Conservation (phyloP, 2,797 vertebrate genomes). For the Gymnoscopelus braueri region DNA sequence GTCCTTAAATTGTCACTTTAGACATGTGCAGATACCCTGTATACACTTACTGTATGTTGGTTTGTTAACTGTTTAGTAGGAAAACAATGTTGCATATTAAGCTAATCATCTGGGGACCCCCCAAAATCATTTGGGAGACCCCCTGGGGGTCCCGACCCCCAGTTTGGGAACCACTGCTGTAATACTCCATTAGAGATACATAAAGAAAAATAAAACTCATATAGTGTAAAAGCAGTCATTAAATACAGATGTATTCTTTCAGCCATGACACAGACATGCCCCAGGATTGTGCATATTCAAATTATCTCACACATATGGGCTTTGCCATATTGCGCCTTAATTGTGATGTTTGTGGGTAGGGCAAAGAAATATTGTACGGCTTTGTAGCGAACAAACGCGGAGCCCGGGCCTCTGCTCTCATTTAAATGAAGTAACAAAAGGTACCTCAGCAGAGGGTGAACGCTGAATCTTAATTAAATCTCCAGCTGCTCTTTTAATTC, state of each 20-base stretch:
- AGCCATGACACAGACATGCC: conserved; percentile 9
- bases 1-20: too few relatives aligned
- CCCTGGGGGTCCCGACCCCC: too few relatives aligned
- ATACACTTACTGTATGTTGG: too few relatives aligned
- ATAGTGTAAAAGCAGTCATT: conserved; percentile 1
- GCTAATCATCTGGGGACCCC: too few relatives aligned
- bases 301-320: conserved; percentile 33
- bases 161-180: too few relatives aligned
- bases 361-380: conserved; percentile 55
- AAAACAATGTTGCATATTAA: too few relatives aligned
- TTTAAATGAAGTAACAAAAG: conserved; percentile 73
- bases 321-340: conserved; percentile 35
- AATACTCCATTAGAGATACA: too few relatives aligned
- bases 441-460: conserved; percentile 73
- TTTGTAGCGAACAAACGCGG: conserved; percentile 59
- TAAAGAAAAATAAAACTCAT: neutral
- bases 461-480: conserved; percentile 78
- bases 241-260: conserved; percentile 24
- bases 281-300: conserved; percentile 11
- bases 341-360: conserved; percentile 49
- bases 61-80: too few relatives aligned
- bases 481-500: conserved; percentile 74
- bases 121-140: too few relatives aligned
- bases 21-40: too few relatives aligned
- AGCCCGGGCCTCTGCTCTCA: conserved; percentile 59